These are phyloP conservation scores for Euplagia quadripunctaria DNA, from an alignment of 2,888 invertebrate genomes.

Conservation along the genomic window DNA sequence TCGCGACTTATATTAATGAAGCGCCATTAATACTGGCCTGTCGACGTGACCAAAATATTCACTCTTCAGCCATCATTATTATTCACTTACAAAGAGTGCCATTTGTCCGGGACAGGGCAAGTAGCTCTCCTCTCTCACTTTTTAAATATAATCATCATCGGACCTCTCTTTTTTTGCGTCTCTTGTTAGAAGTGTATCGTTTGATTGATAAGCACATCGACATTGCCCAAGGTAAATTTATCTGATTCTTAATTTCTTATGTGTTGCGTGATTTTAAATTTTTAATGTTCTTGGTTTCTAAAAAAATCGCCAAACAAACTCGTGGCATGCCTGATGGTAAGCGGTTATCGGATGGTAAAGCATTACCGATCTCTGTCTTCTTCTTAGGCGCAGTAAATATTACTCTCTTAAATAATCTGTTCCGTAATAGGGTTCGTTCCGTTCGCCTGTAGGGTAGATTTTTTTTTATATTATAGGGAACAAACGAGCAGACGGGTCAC, in stretches of 20 bases:
- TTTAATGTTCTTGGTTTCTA: too few relatives aligned
- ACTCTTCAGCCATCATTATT: slow-evolving; percentile 41
- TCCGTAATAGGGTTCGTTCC: too few relatives aligned
- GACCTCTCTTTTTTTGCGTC: slow-evolving; percentile 9
- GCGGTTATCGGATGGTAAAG: too few relatives aligned
- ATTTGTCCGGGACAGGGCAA: slow-evolving; percentile 39
- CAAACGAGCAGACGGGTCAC: too few relatives aligned
- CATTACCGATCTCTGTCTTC: too few relatives aligned
- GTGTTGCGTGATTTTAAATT: not conserved
- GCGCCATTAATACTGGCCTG: slow-evolving; percentile 42
- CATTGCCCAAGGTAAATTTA: not conserved
- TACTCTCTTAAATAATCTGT: too few relatives aligned
- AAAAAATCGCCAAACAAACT: too few relatives aligned
- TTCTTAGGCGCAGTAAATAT: too few relatives aligned
- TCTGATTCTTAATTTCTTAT: not conserved
- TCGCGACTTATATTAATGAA: slow-evolving; percentile 44
- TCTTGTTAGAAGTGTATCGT: not conserved
- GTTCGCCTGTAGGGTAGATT: too few relatives aligned
- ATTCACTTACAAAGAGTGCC: slow-evolving; percentile 52
- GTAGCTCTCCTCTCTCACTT: not conserved
- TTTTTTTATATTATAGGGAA: too few relatives aligned
- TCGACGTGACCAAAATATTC: slow-evolving; percentile 51
- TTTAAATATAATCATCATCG: not conserved
- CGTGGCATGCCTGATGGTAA: too few relatives aligned
- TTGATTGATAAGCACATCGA: not conserved